Percentiles rank a stretch among this genome's conserved stretches.
Conservation (phyloP, 1,140 invertebrate genomes). For the Zaprionus gabonicus region DNA sequence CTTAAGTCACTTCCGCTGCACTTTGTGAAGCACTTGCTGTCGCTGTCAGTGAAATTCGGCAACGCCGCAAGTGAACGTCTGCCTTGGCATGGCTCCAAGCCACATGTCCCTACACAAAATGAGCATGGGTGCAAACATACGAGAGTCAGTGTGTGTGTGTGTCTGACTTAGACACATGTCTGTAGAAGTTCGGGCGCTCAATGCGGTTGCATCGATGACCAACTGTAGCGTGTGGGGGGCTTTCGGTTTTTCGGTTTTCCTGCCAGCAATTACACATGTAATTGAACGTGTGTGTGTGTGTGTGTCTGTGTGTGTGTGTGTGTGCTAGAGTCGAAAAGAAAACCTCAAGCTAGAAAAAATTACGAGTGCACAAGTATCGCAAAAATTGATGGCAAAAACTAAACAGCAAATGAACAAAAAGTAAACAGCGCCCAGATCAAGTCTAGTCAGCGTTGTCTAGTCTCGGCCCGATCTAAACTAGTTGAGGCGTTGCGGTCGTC, state of each 20-base stretch:
- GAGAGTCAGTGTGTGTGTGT: neutral
- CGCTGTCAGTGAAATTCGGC: slow-evolving; percentile 55
- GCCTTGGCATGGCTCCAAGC: slow-evolving; percentile 40
- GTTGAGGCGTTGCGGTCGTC: slow-evolving; percentile 74
- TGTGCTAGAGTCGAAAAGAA: slow-evolving; percentile 36
- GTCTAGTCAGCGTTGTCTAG: slow-evolving; percentile 69
- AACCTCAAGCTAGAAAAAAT: slow-evolving; percentile 48
- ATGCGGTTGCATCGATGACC: slow-evolving; percentile 78
- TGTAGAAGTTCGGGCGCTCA: slow-evolving; percentile 21
- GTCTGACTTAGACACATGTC: too few relatives aligned
- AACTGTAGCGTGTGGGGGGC: slow-evolving; percentile 61
- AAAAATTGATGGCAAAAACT: slow-evolving; percentile 70
- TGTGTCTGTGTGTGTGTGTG: slow-evolving; percentile 54
- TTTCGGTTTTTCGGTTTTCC: slow-evolving; percentile 58
- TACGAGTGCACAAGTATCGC: slow-evolving; percentile 35
- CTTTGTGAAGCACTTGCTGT: slow-evolving; percentile 64
- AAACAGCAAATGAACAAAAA: slow-evolving; percentile 50
- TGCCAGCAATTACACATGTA: slow-evolving; percentile 59
- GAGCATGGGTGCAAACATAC: neutral
- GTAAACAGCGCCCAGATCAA: slow-evolving; percentile 62
- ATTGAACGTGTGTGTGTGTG: slow-evolving; percentile 52
- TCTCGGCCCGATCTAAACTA: slow-evolving; percentile 75
- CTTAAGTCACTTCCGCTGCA: slow-evolving; percentile 78
- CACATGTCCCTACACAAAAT: slow-evolving; percentile 8
- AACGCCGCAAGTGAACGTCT: slow-evolving; percentile 77